Base-by-base conservation (phyloP, 1,140 invertebrate genomes). In the Drosophila guanche region DNA sequence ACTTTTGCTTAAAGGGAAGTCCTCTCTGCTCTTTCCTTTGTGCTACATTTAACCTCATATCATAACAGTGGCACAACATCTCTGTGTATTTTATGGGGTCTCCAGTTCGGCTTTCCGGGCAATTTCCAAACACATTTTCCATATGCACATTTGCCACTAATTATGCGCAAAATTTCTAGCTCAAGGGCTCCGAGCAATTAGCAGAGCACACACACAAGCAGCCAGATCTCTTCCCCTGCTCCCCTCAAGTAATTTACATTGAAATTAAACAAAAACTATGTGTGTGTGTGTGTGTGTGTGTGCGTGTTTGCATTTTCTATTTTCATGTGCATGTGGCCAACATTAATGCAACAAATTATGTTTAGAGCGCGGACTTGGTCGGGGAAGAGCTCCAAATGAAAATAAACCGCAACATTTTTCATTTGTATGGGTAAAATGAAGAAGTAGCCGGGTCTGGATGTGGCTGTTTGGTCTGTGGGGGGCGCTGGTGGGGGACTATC, bases 331-430 rank as follows among this genome's bases (percentile, higher is more conserved):
- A 86, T 85, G 76, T 80, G 80, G 80, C 67, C 73, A 86, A 68
- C 78, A 79, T 86, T 86, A 86, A 86, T 86, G 81, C 81, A 86
- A 86, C 81, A 88, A 86, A 86, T 86, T 88, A 88, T 86, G 83
- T 81, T 88, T 88, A 88, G 83, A 85, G 68, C 77, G 76, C 56
- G 59, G 80, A 52, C 51, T 47, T 33, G 29, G 37, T 42, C 27
- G 72, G 62, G 77, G 62, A 62, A 88, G 78, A 88, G 88, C 83
- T 81, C 74, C 66, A 86, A 86, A 86, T 86, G 81, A 86, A 86
- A 86, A 86, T 86, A 88, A 88, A 86, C 81, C 81, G 83, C 81
- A 86, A 78, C 81, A 86, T 86, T 86, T 86, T 86, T 86, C 81
- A 86, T 88, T 86, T 81, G 81, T 83, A 52, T 76, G 46, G 71